These are phyloP conservation scores for Siniperca scherzeri DNA, from an alignment of 2,797 vertebrate species.

Conservation along the genomic window DNA sequence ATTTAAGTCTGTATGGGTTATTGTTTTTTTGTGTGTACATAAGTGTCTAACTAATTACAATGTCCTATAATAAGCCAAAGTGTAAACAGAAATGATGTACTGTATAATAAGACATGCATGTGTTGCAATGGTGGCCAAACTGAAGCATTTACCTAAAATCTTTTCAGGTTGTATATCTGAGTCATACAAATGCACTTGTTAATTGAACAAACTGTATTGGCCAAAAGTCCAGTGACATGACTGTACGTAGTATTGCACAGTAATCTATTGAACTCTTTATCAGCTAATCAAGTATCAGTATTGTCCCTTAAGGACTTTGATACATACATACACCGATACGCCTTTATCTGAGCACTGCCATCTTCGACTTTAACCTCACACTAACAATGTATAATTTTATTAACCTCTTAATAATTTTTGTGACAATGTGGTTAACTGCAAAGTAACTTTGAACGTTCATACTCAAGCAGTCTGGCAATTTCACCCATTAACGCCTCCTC, in stretches of 20 bases:
- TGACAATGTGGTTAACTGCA: background rate
- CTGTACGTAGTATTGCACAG: background rate
- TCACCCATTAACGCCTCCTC: background rate
- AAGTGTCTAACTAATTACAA: background rate
- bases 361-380: background rate
- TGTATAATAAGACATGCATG: background rate
- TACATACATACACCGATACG: constrained; percentile 15
- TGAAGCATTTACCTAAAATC: background rate
- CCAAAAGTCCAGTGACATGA: constrained; percentile 35
- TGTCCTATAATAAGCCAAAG: background rate
- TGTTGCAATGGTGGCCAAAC: background rate
- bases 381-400: background rate
- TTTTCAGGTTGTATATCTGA: background rate
- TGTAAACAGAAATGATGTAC: background rate
- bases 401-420: background rate
- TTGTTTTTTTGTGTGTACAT: no score
- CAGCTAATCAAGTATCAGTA: constrained; percentile 9
- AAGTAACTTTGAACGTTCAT: background rate
- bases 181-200: background rate
- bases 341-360: constrained; percentile 20
- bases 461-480: background rate
- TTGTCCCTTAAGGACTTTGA: constrained; percentile 48
- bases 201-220: background rate
- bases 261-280: constrained; percentile 47
- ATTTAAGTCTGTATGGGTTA: background rate